Conservation (phyloP, 2,113 vertebrate genomes). For the Calyptomena viridis region DNA sequence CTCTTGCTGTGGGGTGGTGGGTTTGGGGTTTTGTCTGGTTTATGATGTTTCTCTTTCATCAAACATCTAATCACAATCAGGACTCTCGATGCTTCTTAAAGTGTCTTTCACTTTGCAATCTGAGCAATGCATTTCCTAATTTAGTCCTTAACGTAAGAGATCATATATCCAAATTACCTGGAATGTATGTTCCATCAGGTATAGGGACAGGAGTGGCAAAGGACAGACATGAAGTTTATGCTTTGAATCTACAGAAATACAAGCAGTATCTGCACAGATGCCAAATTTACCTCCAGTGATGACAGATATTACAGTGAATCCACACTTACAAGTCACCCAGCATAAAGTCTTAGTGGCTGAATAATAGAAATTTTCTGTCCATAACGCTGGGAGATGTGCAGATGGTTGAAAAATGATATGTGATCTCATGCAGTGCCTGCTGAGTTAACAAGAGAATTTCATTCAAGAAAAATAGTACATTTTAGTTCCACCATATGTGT, state of each 20-base stretch:
- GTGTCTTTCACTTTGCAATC: neutral
- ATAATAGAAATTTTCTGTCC: slow-evolving; percentile 37
- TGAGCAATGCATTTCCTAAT: neutral
- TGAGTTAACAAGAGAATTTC: slow-evolving; percentile 71
- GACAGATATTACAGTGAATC: neutral
- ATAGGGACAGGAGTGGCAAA: neutral
- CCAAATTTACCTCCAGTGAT: neutral
- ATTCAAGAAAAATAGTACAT: slow-evolving; percentile 55
- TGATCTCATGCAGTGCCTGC: slow-evolving; percentile 48
- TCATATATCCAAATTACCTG: neutral
- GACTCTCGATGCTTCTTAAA: neutral
- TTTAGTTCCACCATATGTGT: slow-evolving; percentile 60
- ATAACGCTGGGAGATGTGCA: slow-evolving; percentile 37
- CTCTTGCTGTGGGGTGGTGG: neutral
- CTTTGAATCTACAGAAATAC: neutral
- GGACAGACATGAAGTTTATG: neutral
- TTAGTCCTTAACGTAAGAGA: neutral
- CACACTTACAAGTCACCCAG: neutral
- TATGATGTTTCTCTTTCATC: neutral
- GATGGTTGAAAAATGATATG: slow-evolving; percentile 63
- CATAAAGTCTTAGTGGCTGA: slow-evolving; percentile 27
- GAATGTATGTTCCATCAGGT: neutral
- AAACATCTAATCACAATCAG: neutral
- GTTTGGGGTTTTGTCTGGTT: neutral
- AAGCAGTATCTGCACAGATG: neutral